Conservation (phyloP, 1,140 invertebrate genomes). For the Ylistrum balloti region DNA sequence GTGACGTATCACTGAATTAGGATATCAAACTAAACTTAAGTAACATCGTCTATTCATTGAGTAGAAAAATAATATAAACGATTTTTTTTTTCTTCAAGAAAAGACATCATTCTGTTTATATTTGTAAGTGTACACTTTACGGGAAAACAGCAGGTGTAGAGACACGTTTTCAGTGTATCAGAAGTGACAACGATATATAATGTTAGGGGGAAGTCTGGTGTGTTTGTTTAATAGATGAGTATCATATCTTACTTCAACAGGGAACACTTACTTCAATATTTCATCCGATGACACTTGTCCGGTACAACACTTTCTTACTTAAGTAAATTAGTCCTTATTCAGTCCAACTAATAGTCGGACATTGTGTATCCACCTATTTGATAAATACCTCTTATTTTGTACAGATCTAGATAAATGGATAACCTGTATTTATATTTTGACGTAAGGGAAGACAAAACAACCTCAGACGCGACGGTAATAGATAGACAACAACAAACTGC, state of each 20-base stretch:
- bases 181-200: not conserved
- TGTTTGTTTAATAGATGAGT: not conserved
- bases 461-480: not conserved
- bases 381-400: not conserved
- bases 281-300: conserved; percentile 7
- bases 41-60: too few relatives aligned
- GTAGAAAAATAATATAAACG: too few relatives aligned
- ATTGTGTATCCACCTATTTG: not conserved
- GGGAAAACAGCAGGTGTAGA: too few relatives aligned
- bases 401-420: not conserved
- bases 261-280: not conserved
- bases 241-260: not conserved
- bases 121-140: too few relatives aligned
- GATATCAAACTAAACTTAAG: too few relatives aligned
- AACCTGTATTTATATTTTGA: conserved; percentile 3
- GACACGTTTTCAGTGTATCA: too few relatives aligned
- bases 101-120: too few relatives aligned
- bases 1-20: too few relatives aligned
- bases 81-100: too few relatives aligned
- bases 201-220: not conserved
- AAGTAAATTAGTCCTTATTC: not conserved
- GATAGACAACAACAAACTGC: not conserved
- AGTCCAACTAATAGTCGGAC: not conserved
- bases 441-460: not conserved
- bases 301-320: not conserved